Percentiles rank a stretch among this genome's conserved stretches.
Conservation (phyloP, 2,888 invertebrate species). For the Dryocosmus kuriphilus region DNA sequence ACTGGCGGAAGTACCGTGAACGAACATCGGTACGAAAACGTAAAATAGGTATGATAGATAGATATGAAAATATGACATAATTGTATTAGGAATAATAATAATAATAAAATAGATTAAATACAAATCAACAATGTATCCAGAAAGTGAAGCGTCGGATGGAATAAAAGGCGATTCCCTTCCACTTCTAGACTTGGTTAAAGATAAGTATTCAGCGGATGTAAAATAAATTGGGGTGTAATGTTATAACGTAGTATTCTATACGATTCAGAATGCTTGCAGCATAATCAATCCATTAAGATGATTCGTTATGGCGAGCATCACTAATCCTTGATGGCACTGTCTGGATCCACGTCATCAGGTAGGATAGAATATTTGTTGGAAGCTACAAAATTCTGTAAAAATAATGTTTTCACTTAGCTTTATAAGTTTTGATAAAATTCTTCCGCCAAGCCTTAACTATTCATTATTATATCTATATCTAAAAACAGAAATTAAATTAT, state of each 20-base stretch:
- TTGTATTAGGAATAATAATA: conserved; percentile 71
- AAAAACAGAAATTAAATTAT: not conserved
- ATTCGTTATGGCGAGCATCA: conserved; percentile 56
- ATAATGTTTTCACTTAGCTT: conserved; percentile 7
- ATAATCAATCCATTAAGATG: conserved; percentile 71
- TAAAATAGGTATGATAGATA: conserved; percentile 18
- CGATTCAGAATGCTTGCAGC: conserved; percentile 71
- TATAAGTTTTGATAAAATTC: not conserved
- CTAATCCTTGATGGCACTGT: conserved; percentile 74
- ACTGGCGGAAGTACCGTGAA: not conserved
- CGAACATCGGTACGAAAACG: not conserved
- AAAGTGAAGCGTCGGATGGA: conserved; percentile 58
- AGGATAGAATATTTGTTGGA: conserved; percentile 88
- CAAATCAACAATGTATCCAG: conserved; percentile 70
- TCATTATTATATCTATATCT: not conserved
- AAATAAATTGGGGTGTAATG: conserved; percentile 68
- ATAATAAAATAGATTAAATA: conserved; percentile 75
- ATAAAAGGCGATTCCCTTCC: conserved; percentile 47
- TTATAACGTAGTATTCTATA: conserved; percentile 67
- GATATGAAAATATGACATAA: conserved; percentile 41
- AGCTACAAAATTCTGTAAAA: conserved; percentile 85
- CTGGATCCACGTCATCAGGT: conserved; percentile 84
- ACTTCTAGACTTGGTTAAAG: conserved; percentile 19
- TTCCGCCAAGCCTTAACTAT: not conserved
- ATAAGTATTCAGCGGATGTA: conserved; percentile 64